Conservation (phyloP, 2,797 vertebrate species). For the Avahi laniger region DNA sequence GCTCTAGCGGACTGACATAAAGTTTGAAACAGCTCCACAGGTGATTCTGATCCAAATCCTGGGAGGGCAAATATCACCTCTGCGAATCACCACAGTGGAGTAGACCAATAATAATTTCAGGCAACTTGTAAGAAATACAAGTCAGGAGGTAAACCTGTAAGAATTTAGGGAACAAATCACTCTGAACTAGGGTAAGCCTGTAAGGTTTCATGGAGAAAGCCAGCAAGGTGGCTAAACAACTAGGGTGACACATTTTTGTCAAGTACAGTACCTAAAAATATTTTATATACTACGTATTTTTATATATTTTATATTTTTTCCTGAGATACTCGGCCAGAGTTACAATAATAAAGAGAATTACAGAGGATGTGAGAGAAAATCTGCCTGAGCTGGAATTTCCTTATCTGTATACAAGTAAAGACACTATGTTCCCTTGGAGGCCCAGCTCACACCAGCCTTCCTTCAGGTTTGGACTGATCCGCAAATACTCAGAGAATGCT, state of each 20-base stretch:
- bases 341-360: constrained; percentile 13
- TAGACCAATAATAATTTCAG: background rate
- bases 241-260: background rate
- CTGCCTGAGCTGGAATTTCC: constrained; percentile 32
- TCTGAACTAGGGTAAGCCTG: background rate
- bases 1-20: background rate
- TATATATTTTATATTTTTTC: background rate
- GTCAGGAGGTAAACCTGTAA: background rate
- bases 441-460: background rate
- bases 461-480: background rate
- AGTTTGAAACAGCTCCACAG: background rate
- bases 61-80: background rate
- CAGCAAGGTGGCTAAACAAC: background rate
- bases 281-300: background rate
- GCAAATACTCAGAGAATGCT: constrained; percentile 7
- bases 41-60: background rate
- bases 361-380: background rate
- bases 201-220: background rate
- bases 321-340: background rate
- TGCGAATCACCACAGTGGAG: background rate
- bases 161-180: background rate
- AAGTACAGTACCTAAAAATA: background rate
- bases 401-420: background rate
- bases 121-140: background rate
- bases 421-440: background rate